Evolutionary conservation across 1,140 invertebrate species (phyloP).

Genomic region (Brevipalpus yothersi): DNA sequence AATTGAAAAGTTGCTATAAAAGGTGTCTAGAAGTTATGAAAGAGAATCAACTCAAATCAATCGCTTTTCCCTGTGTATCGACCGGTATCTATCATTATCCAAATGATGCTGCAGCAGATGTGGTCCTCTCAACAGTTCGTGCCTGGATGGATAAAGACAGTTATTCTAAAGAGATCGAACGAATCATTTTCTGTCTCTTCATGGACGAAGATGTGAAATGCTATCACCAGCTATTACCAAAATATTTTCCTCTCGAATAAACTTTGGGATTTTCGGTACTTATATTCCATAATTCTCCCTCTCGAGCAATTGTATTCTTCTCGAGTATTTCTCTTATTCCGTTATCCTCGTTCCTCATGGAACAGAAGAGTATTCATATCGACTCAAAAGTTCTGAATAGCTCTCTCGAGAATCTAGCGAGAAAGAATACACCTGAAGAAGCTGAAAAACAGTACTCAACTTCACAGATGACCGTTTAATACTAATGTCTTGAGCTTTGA

Average conservation of each 20-base stretch:
- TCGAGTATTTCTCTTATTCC: too few relatives aligned
- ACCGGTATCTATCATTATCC: constrained; percentile 44
- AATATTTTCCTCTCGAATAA: constrained; percentile 33
- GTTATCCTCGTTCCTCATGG: too few relatives aligned
- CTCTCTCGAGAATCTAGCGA: too few relatives aligned
- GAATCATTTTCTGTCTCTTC: constrained; percentile 58
- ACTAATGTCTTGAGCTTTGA: too few relatives aligned
- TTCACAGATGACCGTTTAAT: too few relatives aligned
- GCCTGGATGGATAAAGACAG: constrained; percentile 31
- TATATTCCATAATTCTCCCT: too few relatives aligned
- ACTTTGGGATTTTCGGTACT: too few relatives aligned
- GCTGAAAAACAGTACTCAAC: too few relatives aligned
- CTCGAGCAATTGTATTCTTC: too few relatives aligned
- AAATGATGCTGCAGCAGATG: constrained; percentile 39
- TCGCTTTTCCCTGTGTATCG: constrained; percentile 28
- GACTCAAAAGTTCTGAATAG: too few relatives aligned
- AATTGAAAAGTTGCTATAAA: constrained; percentile 39
- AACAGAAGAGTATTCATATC: too few relatives aligned
- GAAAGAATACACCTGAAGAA: too few relatives aligned
- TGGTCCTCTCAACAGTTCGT: constrained; percentile 38
- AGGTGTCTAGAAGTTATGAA: constrained; percentile 32
- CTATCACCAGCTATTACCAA: constrained; percentile 41
- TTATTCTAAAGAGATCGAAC: constrained; percentile 24
- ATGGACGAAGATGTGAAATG: constrained; percentile 35
- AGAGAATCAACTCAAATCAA: constrained; percentile 33